Base-by-base conservation (phyloP, 2,888 invertebrate genomes). In the Epistrophe eligans region DNA sequence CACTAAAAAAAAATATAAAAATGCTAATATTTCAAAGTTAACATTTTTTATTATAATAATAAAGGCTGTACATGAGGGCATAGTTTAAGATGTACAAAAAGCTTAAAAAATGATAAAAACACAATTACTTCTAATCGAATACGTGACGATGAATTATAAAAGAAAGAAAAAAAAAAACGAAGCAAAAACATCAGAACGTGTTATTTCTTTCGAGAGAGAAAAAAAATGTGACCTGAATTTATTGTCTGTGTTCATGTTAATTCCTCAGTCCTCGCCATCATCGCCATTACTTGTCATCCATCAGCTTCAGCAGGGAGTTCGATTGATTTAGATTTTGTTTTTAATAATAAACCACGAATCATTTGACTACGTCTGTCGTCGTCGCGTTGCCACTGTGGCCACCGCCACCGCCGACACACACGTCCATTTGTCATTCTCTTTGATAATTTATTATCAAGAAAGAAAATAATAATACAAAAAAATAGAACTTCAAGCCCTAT, bases 91-190 rank as follows among this genome's bases (percentile, higher is more conserved):
- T 38, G 52, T 55, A 79, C 62, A 79, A 48, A 67, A 79, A 52
- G 73, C 38, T 79, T 43, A 71, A 50, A 76, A 64, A 57, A 32
- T 67, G 35, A 73, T 72, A 52, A 38, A 50, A 45, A 60, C 60
- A 67, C 48, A 85, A 77, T 77, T 77, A 64, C 73, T 55, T 62
- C 62, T 77, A 84, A 84, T 84, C 76, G 84, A 79, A 80, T 79
- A 84, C 84, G 84, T 84, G 84, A 71, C 76, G 84, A 76, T 67
- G 80, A 71, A 71, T 80, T 50, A 50, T 8, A 35, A 8, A 8
- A 35, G 1, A 35, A 76, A 38, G 32, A 70, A 8, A 55, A 55
- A 32, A 55, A 19, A 17, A 19, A 19, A 19, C 17, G 58, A 24
- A 24, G 57, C 15, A 55, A 43, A 48, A 38, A 71, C 62, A 43